These are phyloP conservation scores for Tetramorium alpestre DNA, from an alignment of 1,140 invertebrate species.

Conservation along the genomic window DNA sequence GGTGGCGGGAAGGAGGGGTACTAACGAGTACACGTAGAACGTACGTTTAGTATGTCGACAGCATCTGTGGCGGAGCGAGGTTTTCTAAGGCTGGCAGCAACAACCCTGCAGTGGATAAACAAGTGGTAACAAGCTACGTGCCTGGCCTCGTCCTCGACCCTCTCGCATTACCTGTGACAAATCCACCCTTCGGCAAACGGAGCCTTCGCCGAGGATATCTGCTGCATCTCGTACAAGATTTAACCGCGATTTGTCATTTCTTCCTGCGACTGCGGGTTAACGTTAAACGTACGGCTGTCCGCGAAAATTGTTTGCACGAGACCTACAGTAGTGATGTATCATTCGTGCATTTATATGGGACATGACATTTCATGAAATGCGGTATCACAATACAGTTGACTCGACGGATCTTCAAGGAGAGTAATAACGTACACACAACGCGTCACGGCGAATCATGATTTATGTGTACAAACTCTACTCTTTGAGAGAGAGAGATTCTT, in stretches of 20 bases:
- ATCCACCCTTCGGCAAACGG: conserved; percentile 65
- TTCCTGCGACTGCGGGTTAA: neutral
- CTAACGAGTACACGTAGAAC: conserved; percentile 76
- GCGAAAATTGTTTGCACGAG: conserved; percentile 25
- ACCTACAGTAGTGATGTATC: neutral
- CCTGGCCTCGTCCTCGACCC: conserved; percentile 59
- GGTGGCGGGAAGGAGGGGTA: conserved; percentile 17
- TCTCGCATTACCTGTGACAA: conserved; percentile 69
- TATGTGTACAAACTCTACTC: neutral
- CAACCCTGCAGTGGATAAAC: conserved; percentile 76
- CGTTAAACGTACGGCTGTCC: conserved; percentile 14
- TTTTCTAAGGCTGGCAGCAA: conserved; percentile 71
- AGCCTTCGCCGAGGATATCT: neutral
- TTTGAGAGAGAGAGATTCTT: neutral
- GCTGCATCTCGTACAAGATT: conserved; percentile 37
- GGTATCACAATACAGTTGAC: neutral
- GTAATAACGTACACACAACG: neutral
- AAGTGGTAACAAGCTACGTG: conserved; percentile 82
- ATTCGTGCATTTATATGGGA: neutral
- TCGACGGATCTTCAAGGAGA: neutral
- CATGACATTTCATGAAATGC: neutral
- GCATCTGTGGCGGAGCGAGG: conserved; percentile 70
- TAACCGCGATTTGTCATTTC: conserved; percentile 59
- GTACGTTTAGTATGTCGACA: conserved; percentile 75
- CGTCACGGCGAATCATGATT: neutral